Percentiles rank a stretch among this genome's conserved stretches.
Conservation (phyloP, 2,797 vertebrate genomes). For the Tapirus indicus region DNA sequence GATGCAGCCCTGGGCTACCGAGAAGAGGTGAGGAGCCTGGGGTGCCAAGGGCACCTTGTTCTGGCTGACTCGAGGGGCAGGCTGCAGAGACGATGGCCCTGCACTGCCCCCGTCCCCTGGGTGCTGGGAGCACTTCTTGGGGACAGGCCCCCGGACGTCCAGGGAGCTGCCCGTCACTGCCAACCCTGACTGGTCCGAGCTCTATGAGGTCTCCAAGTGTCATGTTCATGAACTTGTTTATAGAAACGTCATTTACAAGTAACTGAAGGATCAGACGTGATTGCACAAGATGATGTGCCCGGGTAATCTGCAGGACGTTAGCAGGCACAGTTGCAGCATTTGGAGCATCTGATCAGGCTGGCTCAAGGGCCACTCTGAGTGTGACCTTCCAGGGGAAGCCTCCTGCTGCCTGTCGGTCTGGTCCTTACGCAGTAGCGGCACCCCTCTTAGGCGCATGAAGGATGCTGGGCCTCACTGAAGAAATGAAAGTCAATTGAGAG, state of each 20-base stretch:
- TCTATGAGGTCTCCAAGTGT: neutral
- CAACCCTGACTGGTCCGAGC: neutral
- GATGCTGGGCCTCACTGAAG: neutral
- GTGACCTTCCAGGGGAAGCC: neutral
- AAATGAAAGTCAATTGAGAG: accelerated
- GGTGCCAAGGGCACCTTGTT: neutral
- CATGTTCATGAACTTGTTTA: accelerated
- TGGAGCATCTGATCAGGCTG: accelerated
- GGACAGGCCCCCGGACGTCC: neutral
- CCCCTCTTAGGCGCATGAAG: accelerated
- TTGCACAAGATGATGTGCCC: too few relatives aligned
- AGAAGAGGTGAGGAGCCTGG: neutral
- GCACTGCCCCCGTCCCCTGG: too few relatives aligned
- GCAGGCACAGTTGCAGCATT: accelerated
- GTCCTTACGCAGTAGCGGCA: neutral
- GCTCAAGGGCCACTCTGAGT: neutral
- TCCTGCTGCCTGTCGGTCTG: neutral
- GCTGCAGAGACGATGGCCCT: too few relatives aligned
- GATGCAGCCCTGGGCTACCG: neutral
- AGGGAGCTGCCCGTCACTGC: too few relatives aligned
- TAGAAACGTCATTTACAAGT: accelerated
- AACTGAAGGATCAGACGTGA: too few relatives aligned
- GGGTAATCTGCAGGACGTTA: accelerated
- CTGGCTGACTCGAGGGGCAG: too few relatives aligned
- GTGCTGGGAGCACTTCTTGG: neutral